Base-by-base conservation (phyloP, 1,140 invertebrate genomes). In the Coelopa frigida region DNA sequence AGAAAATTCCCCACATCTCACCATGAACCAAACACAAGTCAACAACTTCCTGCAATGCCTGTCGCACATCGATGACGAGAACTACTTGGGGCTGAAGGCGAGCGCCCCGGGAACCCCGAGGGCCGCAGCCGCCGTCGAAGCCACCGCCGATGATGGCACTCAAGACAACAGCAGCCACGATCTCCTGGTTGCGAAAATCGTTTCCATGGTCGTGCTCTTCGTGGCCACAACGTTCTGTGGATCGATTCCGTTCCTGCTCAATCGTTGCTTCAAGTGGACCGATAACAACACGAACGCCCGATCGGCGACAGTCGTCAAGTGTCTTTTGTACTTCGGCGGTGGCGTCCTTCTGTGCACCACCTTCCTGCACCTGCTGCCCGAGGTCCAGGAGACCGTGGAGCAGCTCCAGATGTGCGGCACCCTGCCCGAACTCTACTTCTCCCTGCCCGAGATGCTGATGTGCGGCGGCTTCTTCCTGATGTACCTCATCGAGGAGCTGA, bases 321-420 rank as follows among this genome's bases (percentile, higher is more conserved):
- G 81, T 14, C 66, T 93, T 5, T 72, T 92, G 21, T 87, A 87
- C 51, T 89, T 94, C 53, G 91, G 91, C 3, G 93, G 89, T 3
- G 93, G 94, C 1, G 90, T 95, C 3, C 76, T 97, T 11, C 75
- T 97, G 46, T 84, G 84, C 33, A 95, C 92, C 1, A 91, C 87
- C 1, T 90, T 95, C 54, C 72, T 93, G 36, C 92, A 97, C 67
- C 71, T 97, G 43, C 70, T 95, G 24, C 92, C 92, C 1, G 93
- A 96, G 73, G 85, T 93, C 0, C 76, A 78, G 44, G 85, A 87
- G 59, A 77, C 77, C 15, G 74, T 85, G 12, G 67, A 78, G 23
- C 54, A 72, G 23, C 61, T 86, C 18, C 72, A 79, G 55, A 68
- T 71, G 61, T 59, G 70, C 8, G 72, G 64, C 0, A 35, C 59